Conservation (phyloP, 1,140 invertebrate species). For the Cryptotermes secundus region DNA sequence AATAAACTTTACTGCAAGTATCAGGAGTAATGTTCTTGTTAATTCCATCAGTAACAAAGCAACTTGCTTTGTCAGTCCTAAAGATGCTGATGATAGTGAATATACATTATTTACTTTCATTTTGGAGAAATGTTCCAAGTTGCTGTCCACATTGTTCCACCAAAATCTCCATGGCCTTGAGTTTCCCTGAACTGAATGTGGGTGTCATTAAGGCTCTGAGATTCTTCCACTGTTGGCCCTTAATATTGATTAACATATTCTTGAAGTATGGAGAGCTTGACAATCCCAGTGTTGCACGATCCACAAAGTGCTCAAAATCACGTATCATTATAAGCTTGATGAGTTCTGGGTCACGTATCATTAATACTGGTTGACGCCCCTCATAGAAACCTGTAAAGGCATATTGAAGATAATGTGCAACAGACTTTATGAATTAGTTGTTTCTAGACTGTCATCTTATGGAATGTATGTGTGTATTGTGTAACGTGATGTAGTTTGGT, state of each 20-base stretch:
- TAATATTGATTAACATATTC: slow-evolving; percentile 38
- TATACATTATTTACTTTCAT: too few species aligned
- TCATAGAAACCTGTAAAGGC: slow-evolving; percentile 49
- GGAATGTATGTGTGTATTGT: too few species aligned
- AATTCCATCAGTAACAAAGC: too few species aligned
- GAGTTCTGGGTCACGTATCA: slow-evolving; percentile 54
- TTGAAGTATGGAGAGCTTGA: slow-evolving; percentile 27
- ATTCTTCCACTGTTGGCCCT: slow-evolving; percentile 24
- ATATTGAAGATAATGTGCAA: too few species aligned
- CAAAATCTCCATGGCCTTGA: slow-evolving; percentile 20
- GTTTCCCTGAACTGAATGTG: slow-evolving; percentile 26
- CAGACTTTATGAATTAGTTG: too few species aligned
- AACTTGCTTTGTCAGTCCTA: too few species aligned
- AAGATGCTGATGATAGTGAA: too few species aligned
- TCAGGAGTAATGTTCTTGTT: too few species aligned
- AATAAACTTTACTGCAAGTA: too few species aligned
- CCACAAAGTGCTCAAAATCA: slow-evolving; percentile 59
- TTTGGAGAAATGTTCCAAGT: slow-evolving; percentile 36
- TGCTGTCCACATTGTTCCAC: slow-evolving; percentile 27
- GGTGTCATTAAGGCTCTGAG: slow-evolving; percentile 18
- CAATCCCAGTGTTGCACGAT: slow-evolving; percentile 42
- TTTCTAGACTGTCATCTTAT: too few species aligned
- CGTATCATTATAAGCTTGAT: slow-evolving; percentile 56
- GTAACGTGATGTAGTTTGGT: too few species aligned
- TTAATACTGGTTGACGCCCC: slow-evolving; percentile 48